Evolutionary conservation across 2,113 vertebrate genomes (phyloP).

Genomic region (Lamprotornis superbus): DNA sequence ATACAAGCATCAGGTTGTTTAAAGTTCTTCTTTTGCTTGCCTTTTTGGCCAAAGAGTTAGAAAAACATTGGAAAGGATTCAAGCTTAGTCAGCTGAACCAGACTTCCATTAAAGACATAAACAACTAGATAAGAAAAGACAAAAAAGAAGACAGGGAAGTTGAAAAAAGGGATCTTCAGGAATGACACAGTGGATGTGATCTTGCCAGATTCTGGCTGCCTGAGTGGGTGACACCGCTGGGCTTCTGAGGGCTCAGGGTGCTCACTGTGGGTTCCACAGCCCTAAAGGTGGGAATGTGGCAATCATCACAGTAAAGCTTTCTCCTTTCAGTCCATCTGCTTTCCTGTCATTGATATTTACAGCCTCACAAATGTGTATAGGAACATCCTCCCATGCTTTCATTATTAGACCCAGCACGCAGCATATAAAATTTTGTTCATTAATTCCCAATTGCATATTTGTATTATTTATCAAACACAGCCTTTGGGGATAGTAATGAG

Average conservation of each 20-base stretch:
- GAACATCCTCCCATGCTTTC: background rate
- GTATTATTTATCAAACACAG: constrained; percentile 3
- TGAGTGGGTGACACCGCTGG: background rate
- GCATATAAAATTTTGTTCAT: constrained; percentile 7
- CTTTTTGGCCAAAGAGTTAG: background rate
- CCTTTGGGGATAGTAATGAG: background rate
- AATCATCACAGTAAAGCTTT: background rate
- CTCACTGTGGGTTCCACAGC: background rate
- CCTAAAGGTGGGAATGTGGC: background rate
- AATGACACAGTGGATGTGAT: background rate
- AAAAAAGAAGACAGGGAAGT: background rate
- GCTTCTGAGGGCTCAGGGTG: background rate
- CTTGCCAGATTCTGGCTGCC: background rate
- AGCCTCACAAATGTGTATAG: background rate
- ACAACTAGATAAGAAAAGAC: background rate
- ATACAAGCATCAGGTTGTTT: background rate
- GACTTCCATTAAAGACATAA: background rate
- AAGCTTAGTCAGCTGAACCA: background rate
- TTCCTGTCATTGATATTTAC: constrained; percentile 8
- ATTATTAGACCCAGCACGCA: constrained; percentile 25
- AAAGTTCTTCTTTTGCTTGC: background rate
- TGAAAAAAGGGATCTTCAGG: background rate
- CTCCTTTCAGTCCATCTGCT: constrained; percentile 15
- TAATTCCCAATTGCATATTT: constrained; percentile 14
- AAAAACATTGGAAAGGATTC: constrained; percentile 15